Base-by-base conservation (phyloP, 2,113 vertebrate genomes). In the Pelecanus crispus region DNA sequence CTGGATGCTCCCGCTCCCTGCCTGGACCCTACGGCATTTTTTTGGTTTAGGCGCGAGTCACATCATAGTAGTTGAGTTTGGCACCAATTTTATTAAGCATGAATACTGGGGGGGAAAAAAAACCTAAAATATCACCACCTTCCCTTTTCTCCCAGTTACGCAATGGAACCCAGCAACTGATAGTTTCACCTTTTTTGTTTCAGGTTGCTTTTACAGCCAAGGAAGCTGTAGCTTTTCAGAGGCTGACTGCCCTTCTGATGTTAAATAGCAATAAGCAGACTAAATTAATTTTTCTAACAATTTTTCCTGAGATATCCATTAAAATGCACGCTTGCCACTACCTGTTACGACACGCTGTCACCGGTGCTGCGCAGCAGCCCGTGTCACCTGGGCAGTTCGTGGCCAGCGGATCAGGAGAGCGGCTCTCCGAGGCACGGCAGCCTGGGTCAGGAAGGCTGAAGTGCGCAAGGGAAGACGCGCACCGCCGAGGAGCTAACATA, bases 401-500 rank as follows among this genome's bases (percentile, higher is more conserved):
- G 22, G 50, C 36, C 40, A 40, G 71, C 32, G 26, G 17, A 8
- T 21, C 9, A 12, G 31, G 25, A 29, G 47, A 59, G 50, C 17
- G 4, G 65, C 28, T 20, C 55, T 2, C 5, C 2, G 1, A 26
- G 40, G 78, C 38, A 38, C 11, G 3, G 45, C 53, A 36, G 66
- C 61, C 32, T 2, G 6, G 42, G 47, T 10, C n/a, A 42, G n/a
- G 47, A 16, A 9, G 55, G 71, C 59, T 77, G 73, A 25, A 6
- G 16, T 0, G 10, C 5, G 28, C 21, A 29, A 55, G 74, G 53
- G 15, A 31, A 14, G 26, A 8, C 29, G 13, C 3, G 5, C 38
- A 32, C 9, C 36, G 12, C 0, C 0, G 58, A 68, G 68, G 16
- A 88, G 44, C 15, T 22, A 9, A 20, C 17, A 4, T 0, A 7